phyloP scores from a whole-genome alignment of 2,888 invertebrate species.

The Aphodius granarius region DNA sequence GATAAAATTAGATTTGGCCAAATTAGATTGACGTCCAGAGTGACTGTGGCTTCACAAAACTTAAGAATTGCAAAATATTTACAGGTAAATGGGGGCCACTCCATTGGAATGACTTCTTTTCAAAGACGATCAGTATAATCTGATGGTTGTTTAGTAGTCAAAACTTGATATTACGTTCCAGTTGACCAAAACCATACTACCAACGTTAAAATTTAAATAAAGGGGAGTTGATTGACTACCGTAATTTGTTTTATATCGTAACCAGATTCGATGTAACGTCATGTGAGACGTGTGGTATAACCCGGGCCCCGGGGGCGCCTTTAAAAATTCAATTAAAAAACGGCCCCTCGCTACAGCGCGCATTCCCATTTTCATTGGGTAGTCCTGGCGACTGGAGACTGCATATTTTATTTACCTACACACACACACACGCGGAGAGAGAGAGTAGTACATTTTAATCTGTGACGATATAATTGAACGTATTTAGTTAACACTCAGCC shows the following conservation, averaged over 20 bases:
- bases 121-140: too few species aligned
- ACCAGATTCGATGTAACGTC: neutral
- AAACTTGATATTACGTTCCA: neutral
- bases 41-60: too few species aligned
- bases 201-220: neutral
- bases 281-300: neutral
- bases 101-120: too few species aligned
- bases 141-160: too few species aligned
- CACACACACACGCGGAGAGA: neutral
- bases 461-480: slow-evolving; percentile 18
- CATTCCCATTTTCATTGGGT: neutral
- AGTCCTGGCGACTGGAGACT: neutral
- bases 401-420: neutral
- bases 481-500: slow-evolving; percentile 34
- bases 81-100: too few species aligned
- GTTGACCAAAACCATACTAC: neutral
- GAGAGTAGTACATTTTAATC: neutral
- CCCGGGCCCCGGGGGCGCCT: neutral
- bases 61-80: too few species aligned
- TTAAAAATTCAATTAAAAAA: slow-evolving; percentile 12
- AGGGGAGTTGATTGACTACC: neutral
- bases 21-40: too few species aligned
- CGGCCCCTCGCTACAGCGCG: neutral
- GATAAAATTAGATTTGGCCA: too few species aligned
- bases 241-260: neutral